Conservation (phyloP, 2,888 invertebrate species). For the Agonopterix alstromeriana region DNA sequence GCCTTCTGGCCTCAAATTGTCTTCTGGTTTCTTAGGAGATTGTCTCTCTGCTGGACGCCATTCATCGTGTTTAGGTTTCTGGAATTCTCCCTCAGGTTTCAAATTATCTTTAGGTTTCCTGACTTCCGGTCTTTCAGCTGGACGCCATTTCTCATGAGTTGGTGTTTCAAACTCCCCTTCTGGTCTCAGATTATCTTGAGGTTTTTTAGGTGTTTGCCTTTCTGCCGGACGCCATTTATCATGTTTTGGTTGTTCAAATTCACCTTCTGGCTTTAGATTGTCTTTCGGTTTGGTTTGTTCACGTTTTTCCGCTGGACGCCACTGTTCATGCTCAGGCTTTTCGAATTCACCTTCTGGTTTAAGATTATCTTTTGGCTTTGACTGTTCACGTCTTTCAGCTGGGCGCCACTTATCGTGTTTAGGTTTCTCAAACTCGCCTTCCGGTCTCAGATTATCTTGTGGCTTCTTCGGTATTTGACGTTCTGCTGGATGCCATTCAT, state of each 20-base stretch:
- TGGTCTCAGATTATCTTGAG: slow-evolving; percentile 61
- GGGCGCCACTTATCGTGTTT: slow-evolving; percentile 50
- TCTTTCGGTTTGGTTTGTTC: slow-evolving; percentile 47
- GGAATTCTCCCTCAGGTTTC: slow-evolving; percentile 51
- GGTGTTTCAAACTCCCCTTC: slow-evolving; percentile 62
- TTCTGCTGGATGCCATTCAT: slow-evolving; percentile 60
- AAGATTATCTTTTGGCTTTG: slow-evolving; percentile 44
- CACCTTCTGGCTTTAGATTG: slow-evolving; percentile 79
- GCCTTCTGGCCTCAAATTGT: slow-evolving; percentile 73
- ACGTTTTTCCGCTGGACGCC: slow-evolving; percentile 43
- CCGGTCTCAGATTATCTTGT: slow-evolving; percentile 68
- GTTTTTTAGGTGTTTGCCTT: slow-evolving; percentile 44
- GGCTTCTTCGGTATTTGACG: slow-evolving; percentile 50
- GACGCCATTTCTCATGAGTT: slow-evolving; percentile 26
- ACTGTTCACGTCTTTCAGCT: slow-evolving; percentile 37
- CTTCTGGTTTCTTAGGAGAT: slow-evolving; percentile 29
- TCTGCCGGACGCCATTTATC: slow-evolving; percentile 60
- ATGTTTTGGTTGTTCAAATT: slow-evolving; percentile 63
- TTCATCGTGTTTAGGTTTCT: slow-evolving; percentile 45
- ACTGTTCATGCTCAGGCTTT: slow-evolving; percentile 40
- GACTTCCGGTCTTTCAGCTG: slow-evolving; percentile 36
- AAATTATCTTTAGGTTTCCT: slow-evolving; percentile 48
- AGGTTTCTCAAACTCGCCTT: slow-evolving; percentile 73
- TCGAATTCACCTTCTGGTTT: slow-evolving; percentile 68
- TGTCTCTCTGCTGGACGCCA: slow-evolving; percentile 43